Evolutionary conservation across 2,888 invertebrate genomes (phyloP), one percentile per base, ranked within the genome.

Genomic region (Quadroppia sp.): DNA sequence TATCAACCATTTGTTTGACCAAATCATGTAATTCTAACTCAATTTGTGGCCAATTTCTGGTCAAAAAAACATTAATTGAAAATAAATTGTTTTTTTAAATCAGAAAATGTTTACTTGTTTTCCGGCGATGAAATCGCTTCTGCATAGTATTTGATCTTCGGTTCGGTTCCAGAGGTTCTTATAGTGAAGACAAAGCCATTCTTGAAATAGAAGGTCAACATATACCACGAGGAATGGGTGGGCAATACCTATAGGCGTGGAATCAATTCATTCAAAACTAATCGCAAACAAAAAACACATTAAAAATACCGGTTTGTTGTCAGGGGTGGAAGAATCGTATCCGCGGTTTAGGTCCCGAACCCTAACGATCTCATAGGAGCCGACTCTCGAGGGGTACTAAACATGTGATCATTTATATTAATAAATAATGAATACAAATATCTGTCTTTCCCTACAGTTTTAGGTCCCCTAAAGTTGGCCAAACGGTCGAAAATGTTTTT

Each of bases 61-160:
- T 15, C 15, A 32, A 45, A 72, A 40, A 28, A 20, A 56, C 3
- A 48, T 6, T 20, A 48, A 40, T 25, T 15, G 48, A 67, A 32
- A 36, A 59, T 30, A 48, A 40, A 28, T 28, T 20, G 28, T 23
- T 36, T 61, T 32, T 30, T 50, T 70, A n/a, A 13, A 13, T 6
- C 40, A 40, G 3, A 42, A 20, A n/a, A 28, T 9, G 84, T 85
- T 84, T 83, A 88, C 87, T 84, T 85, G 79, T 88, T 85, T 23
- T 85, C 85, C 17, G 89, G 88, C 61, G 86, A 82, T 75, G 89
- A 89, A 78, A 91, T 89, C 74, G 94, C 85, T 83, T 97, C 99
- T 0, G 93, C 90, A 84, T 99, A 99, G 84, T 96, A 99, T 85
- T 99, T 99, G 80, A 99, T 88, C 83, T 99, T 99, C 56, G 99